Conservation (phyloP, 2,888 invertebrate species). For the Rutpela maculata region DNA sequence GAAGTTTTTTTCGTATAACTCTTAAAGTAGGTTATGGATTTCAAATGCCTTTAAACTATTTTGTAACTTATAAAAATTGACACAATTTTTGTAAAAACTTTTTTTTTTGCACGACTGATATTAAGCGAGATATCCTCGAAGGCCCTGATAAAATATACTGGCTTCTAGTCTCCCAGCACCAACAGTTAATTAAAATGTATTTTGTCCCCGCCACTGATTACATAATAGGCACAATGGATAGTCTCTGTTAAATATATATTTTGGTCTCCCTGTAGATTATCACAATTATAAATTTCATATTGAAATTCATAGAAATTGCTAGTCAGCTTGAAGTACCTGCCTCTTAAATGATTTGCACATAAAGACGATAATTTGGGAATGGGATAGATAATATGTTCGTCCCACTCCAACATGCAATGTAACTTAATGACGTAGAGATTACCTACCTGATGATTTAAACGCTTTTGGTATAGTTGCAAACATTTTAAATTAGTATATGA, state of each 20-base stretch:
- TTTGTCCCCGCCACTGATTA: background rate
- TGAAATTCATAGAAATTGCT: constrained; percentile 27
- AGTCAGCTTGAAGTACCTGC: constrained; percentile 29
- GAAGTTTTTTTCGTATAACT: no score
- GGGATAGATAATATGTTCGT: background rate
- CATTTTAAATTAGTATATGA: constrained; percentile 23
- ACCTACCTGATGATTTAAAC: constrained; percentile 33
- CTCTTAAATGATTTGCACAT: constrained; percentile 29
- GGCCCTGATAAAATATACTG: no score
- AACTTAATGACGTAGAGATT: constrained; percentile 32
- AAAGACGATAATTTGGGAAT: constrained; percentile 22
- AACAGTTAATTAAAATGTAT: background rate
- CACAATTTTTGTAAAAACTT: no score
- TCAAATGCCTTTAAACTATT: no score
- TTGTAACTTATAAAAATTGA: no score
- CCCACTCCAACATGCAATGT: constrained; percentile 26
- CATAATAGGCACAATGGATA: no score
- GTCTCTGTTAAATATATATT: constrained; percentile 6
- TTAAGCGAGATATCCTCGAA: no score
- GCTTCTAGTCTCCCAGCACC: background rate
- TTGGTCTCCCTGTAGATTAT: constrained; percentile 21
- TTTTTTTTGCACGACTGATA: no score
- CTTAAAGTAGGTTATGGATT: no score
- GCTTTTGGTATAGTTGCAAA: constrained; percentile 29
- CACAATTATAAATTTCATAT: constrained; percentile 15